phyloP scores from a whole-genome alignment of 2,797 vertebrate genomes.

The Propithecus perrieri region DNA sequence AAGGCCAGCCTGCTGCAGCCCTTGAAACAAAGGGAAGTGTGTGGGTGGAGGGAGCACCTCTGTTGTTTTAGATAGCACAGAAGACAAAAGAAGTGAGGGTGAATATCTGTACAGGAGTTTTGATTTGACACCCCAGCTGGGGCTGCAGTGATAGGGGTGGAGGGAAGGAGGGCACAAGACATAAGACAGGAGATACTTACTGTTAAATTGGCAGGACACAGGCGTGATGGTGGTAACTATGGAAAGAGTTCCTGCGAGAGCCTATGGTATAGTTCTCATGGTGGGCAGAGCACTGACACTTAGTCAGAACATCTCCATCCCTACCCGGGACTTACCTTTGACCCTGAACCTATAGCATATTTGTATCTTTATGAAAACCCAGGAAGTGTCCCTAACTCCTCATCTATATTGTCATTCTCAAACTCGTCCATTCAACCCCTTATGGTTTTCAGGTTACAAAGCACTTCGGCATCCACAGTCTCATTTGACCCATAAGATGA shows the following conservation, averaged over 20 bases:
- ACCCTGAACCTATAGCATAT: not conserved
- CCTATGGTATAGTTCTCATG: not conserved
- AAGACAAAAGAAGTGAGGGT: conserved; percentile 10
- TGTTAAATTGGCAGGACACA: not conserved
- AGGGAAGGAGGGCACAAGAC: not conserved
- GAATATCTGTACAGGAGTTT: not conserved
- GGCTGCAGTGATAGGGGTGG: not conserved
- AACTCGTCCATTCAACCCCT: not conserved
- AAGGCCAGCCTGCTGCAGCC: not conserved
- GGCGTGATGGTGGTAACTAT: not conserved
- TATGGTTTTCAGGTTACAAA: not conserved
- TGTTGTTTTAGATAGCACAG: conserved; percentile 25
- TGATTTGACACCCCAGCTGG: conserved; percentile 23
- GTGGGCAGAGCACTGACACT: not conserved
- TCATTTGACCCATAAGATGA: not conserved
- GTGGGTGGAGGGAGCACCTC: not conserved
- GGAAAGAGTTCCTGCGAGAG: not conserved
- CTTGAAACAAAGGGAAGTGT: conserved; percentile 32
- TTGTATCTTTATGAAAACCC: conserved; percentile 42
- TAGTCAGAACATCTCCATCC: not conserved
- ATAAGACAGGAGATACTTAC: not conserved
- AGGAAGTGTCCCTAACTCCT: not conserved
- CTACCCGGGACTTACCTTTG: not conserved
- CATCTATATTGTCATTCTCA: not conserved
- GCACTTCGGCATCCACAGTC: not conserved